A percentile compares a stretch with the other conserved stretches of the same genome.
Conservation (phyloP, 2,888 invertebrate species). For the Agrochola circellaris region DNA sequence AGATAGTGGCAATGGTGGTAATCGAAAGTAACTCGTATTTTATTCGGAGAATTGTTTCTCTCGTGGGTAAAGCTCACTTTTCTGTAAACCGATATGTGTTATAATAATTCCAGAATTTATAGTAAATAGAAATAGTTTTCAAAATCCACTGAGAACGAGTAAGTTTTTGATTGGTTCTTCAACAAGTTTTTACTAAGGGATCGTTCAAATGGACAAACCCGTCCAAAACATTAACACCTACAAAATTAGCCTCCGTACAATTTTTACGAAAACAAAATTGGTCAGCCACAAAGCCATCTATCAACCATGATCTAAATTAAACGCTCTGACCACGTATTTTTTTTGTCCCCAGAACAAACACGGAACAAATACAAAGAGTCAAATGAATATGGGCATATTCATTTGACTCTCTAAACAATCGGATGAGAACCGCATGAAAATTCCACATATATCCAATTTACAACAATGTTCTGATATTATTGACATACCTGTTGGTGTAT, state of each 20-base stretch:
- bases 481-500: conserved; percentile 11
- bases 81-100: background rate
- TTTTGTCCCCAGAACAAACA: conserved; percentile 15
- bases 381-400: conserved; percentile 14
- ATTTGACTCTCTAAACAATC: conserved; percentile 47
- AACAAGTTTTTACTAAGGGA: no score
- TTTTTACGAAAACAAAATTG: background rate
- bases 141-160: background rate
- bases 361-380: conserved; percentile 14
- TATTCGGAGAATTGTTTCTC: background rate
- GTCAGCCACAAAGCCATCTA: background rate
- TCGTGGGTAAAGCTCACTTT: background rate
- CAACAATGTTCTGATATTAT: conserved; percentile 41
- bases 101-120: background rate
- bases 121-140: background rate
- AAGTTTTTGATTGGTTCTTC: background rate
- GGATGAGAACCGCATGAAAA: conserved; percentile 30
- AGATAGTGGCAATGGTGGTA: background rate
- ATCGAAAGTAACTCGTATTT: background rate
- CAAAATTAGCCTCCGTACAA: background rate
- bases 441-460: conserved; percentile 38
- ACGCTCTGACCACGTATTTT: conserved; percentile 13
- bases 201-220: background rate
- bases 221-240: background rate
- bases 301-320: conserved; percentile 32